Base-by-base conservation (phyloP, 2,113 vertebrate genomes). In the Epinephelus moara region DNA sequence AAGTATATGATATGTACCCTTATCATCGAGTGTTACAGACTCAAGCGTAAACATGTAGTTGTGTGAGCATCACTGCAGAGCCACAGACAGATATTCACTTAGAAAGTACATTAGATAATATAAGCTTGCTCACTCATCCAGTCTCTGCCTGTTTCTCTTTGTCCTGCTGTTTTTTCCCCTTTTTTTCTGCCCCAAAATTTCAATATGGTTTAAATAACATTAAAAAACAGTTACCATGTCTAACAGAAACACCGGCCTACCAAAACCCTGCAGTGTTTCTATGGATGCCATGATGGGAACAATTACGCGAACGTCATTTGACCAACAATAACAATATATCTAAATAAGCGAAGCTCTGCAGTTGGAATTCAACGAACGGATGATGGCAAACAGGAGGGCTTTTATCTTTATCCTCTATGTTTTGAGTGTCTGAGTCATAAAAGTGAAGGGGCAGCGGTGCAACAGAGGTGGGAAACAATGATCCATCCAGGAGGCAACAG, bases 391-490 rank as follows among this genome's bases (percentile, higher is more conserved):
- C 55, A 45, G 42, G 11, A 84, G 67, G 6, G 71, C 53, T 63
- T 80, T 80, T 53, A 86, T 84, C 67, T 63, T 56, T 40, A 70
- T 72, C 53, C 68, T 52, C 33, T 42, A 1, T 63, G 67, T 85
- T 87, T 30, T 70, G 62, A 80, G 68, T 79, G 62, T 74, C 14
- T 88, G 81, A 89, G 75, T 89, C 81, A 91, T 84, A 68, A 70
- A 78, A 70, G 37, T 33, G 57, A 77, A 87, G 74, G 18, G 62
- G 75, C 40, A 56, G 45, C 49, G 52, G 82, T 64, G 53, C 83
- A 86, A 53, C 69, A 61, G 50, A 82, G 69, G 68, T 61, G 13
- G 62, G 23, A 85, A 79, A 81, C 67, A 80, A 27, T 0, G 1
- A 82, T 80, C 66, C 69, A 70, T 86, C 14, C 57, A 69, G 50